These are phyloP conservation scores for Dromius quadrimaculatus DNA, from an alignment of 2,888 invertebrate species.

Conservation along the genomic window DNA sequence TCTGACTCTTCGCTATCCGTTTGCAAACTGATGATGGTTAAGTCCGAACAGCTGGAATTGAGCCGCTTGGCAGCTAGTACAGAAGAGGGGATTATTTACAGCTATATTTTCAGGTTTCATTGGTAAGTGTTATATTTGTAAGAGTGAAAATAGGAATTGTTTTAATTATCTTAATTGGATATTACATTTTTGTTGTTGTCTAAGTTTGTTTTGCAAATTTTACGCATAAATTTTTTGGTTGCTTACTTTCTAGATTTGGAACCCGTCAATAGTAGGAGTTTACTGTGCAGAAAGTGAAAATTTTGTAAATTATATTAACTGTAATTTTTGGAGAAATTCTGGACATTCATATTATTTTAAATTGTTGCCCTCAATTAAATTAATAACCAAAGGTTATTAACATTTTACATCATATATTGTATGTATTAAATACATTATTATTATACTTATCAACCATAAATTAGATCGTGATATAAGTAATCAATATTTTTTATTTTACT, in stretches of 20 bases:
- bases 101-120: constrained; percentile 60
- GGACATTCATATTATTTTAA: no score
- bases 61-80: constrained; percentile 64
- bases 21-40: constrained; percentile 67
- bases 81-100: constrained; percentile 47
- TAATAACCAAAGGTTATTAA: no score
- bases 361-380: no score
- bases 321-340: constrained; percentile 17
- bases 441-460: no score
- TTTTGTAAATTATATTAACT: not conserved
- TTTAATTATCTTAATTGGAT: constrained; percentile 44
- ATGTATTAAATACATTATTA: no score
- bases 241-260: constrained; percentile 38
- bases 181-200: constrained; percentile 33
- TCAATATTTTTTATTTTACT: no score
- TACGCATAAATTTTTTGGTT: constrained; percentile 48
- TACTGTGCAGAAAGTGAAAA: constrained; percentile 42
- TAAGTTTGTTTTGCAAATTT: constrained; percentile 28
- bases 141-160: constrained; percentile 52
- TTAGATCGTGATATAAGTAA: no score
- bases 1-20: constrained; percentile 66
- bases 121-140: constrained; percentile 61
- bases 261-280: constrained; percentile 5
- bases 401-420: no score
- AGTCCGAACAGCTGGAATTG: constrained; percentile 66